These are phyloP conservation scores for Diloba caeruleocephala DNA, from an alignment of 2,888 invertebrate species.

Conservation along the genomic window DNA sequence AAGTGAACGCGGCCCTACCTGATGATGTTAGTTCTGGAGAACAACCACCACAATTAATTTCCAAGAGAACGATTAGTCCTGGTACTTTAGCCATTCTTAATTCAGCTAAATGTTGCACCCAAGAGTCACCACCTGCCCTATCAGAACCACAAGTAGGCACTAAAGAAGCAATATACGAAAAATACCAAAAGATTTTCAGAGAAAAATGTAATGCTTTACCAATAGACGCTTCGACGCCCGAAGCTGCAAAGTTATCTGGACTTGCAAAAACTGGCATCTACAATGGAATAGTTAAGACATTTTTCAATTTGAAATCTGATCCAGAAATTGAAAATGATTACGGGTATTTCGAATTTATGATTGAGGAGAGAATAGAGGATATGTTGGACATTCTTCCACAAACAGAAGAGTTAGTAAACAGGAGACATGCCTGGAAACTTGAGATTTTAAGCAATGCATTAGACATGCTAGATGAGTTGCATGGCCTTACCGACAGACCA, in stretches of 20 bases:
- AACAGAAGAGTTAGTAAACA: constrained; percentile 54
- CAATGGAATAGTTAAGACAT: constrained; percentile 64
- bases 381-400: constrained; percentile 68
- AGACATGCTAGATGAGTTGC: constrained; percentile 51
- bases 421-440: constrained; percentile 58
- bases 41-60: not conserved
- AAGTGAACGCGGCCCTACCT: not conserved
- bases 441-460: constrained; percentile 54
- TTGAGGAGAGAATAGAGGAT: constrained; percentile 69
- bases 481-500: constrained; percentile 45
- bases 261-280: constrained; percentile 59
- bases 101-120: constrained; percentile 1
- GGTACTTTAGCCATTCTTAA: not conserved
- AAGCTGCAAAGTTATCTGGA: constrained; percentile 53
- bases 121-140: not conserved
- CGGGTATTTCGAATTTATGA: constrained; percentile 62
- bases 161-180: constrained; percentile 48
- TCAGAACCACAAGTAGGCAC: constrained; percentile 4
- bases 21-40: not conserved
- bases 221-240: constrained; percentile 49
- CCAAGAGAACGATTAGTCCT: not conserved
- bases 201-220: constrained; percentile 64
- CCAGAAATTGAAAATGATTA: constrained; percentile 63
- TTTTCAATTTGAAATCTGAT: constrained; percentile 62
- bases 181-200: constrained; percentile 59